Evolutionary conservation across 2,797 vertebrate species (phyloP).

Genomic region (Tokudaia tokunoshimensis): DNA sequence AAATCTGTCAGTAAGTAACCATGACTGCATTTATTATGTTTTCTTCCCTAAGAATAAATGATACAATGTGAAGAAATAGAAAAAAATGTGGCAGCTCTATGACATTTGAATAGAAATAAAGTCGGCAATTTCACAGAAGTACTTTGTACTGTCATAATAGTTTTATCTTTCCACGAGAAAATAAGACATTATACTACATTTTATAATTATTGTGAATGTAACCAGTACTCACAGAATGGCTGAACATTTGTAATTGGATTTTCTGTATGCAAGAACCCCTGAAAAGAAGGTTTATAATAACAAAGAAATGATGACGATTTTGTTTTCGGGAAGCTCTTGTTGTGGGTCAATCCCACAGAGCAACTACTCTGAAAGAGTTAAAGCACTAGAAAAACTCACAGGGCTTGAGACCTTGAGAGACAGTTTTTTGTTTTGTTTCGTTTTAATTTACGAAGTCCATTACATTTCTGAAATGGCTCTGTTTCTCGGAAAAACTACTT

Average conservation of each 20-base stretch:
- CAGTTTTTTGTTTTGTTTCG: neutral
- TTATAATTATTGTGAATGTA: neutral
- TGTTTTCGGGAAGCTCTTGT: neutral
- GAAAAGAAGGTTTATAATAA: neutral
- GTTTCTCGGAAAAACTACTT: conserved; percentile 68
- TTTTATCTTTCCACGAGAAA: conserved; percentile 34
- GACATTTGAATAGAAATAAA: neutral
- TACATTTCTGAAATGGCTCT: conserved; percentile 69
- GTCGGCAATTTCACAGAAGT: neutral
- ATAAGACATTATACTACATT: neutral
- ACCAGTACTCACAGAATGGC: conserved; percentile 5
- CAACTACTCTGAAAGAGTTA: neutral
- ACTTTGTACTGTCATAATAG: neutral
- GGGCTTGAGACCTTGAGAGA: conserved; percentile 27
- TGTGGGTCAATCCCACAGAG: neutral
- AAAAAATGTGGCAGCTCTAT: neutral
- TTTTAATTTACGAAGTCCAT: conserved; percentile 38
- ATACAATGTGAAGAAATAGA: neutral
- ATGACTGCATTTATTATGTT: neutral
- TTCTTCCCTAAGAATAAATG: conserved; percentile 4
- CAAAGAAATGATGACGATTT: neutral
- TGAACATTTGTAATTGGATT: conserved; percentile 1
- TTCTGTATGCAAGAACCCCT: neutral
- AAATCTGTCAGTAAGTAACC: neutral
- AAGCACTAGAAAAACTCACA: conserved; percentile 28